Evolutionary conservation across 2,113 vertebrate genomes (phyloP), one percentile per base, ranked within the genome.

Genomic region (Melanerpes formicivorus): DNA sequence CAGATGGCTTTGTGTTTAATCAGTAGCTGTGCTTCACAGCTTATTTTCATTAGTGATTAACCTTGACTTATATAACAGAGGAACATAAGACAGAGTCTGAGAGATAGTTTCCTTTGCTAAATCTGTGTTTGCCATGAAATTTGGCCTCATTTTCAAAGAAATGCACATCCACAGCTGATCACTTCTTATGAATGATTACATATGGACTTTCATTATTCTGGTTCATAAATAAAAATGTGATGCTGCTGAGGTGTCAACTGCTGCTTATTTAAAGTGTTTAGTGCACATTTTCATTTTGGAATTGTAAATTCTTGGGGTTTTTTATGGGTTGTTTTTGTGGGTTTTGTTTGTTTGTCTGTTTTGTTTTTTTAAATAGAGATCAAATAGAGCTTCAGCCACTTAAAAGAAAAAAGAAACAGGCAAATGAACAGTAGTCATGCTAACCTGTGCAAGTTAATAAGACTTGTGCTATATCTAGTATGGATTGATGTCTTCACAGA

Each of bases 61-160:
- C 69, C 88, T 87, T 95, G 44, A 95, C 75, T 87, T 82, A 83
- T 78, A 37, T 87, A 95, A 83, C 62, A 90, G 81, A 44, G 67
- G 18, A 87, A 63, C 22, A 25, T 37, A 71, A 64, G 29, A 88
- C 15, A 46, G 25, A 69, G 34, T 42, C 32, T 69, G 60, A 88
- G 48, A 89, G 64, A 52, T 14, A 5, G 8, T 60, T 90, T 84
- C 22, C 29, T 66, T 88, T 87, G 54, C 56, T 62, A 17, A 48
- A 56, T 16, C 21, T 84, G 48, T 2, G 0, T 90, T 90, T 87
- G 32, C 72, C 10, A 4, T 63, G 62, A 91, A 80, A 65, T 64
- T 89, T 1, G 30, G 5, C n/a, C 30, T 87, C 14, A 13, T 84
- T 95, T 93, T 87, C 60, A 89, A 87, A 80, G 60, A 84, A 79